These are phyloP conservation scores for Manis crassicaudata DNA, from an alignment of 2,797 vertebrate species.

Conservation along the genomic window DNA sequence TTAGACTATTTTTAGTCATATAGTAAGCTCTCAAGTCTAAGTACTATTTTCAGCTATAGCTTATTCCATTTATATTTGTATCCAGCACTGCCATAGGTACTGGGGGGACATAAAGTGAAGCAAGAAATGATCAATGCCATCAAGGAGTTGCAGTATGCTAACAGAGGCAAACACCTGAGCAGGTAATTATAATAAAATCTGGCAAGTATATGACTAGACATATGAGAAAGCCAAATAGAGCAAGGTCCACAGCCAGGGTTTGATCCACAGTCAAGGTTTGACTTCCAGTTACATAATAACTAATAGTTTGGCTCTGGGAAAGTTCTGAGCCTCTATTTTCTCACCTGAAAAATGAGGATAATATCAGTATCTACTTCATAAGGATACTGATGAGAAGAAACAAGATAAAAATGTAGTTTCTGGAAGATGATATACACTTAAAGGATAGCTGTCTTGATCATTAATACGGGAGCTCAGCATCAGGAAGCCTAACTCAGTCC, in stretches of 20 bases:
- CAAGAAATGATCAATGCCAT: not conserved
- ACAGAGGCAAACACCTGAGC: not conserved
- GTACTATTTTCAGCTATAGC: not conserved
- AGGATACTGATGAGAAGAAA: not conserved
- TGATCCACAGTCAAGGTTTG: not conserved
- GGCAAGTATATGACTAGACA: not conserved
- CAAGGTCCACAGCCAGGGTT: not conserved
- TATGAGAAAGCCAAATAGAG: not conserved
- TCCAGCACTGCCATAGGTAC: not conserved
- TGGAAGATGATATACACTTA: not conserved
- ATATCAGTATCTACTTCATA: not conserved
- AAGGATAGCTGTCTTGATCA: not conserved
- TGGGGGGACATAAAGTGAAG: not conserved
- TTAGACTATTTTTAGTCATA: not conserved
- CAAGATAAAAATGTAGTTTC: not conserved
- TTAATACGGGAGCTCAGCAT: not conserved
- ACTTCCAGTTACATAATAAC: not conserved
- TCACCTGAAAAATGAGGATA: not conserved
- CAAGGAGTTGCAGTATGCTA: not conserved
- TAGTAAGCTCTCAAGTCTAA: not conserved
- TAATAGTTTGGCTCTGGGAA: not conserved
- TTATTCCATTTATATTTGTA: not conserved
- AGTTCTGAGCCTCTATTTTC: not conserved
- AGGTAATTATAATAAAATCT: not conserved
- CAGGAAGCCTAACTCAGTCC: too few species aligned